Evolutionary conservation across 2,797 vertebrate species (phyloP).

Genomic region (Geotrypetes seraphini): DNA sequence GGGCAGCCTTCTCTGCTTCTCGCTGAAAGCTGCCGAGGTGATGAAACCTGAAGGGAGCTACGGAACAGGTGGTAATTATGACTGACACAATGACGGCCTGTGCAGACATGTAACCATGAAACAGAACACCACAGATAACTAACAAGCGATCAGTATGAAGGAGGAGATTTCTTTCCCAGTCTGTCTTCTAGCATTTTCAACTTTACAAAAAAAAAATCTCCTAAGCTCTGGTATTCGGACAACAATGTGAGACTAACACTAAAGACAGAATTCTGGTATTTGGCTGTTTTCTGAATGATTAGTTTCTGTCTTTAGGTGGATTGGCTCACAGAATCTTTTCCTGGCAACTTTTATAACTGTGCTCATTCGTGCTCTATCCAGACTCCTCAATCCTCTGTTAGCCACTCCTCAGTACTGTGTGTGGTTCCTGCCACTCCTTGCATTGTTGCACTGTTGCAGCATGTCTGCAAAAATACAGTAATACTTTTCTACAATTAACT

Average conservation of each 20-base stretch:
- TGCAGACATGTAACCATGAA: conserved; percentile 39
- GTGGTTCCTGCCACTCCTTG: no score
- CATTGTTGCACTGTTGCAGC: no score
- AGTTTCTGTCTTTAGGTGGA: conserved; percentile 37
- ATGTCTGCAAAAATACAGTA: no score
- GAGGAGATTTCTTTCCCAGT: conserved; percentile 22
- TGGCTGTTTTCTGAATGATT: conserved; percentile 33
- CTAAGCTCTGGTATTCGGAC: conserved; percentile 28
- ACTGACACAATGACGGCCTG: conserved; percentile 52
- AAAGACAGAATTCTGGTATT: conserved; percentile 31
- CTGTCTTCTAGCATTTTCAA: conserved; percentile 36
- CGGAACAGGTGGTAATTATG: conserved; percentile 63
- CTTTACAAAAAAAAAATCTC: conserved; percentile 53
- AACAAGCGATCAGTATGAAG: conserved; percentile 40
- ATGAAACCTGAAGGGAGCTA: conserved; percentile 50
- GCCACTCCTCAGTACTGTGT: no score
- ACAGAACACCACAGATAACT: conserved; percentile 50
- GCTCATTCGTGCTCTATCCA: no score
- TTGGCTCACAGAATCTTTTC: conserved; percentile 27
- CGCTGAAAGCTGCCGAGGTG: conserved; percentile 43
- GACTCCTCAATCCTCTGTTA: no score
- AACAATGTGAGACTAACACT: conserved; percentile 35
- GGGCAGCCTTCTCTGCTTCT: conserved; percentile 41
- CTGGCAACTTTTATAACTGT: no score
- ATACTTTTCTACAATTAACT: no score